phyloP scores from a whole-genome alignment of 2,888 invertebrate species.

The Chymomyza fuscimana region DNA sequence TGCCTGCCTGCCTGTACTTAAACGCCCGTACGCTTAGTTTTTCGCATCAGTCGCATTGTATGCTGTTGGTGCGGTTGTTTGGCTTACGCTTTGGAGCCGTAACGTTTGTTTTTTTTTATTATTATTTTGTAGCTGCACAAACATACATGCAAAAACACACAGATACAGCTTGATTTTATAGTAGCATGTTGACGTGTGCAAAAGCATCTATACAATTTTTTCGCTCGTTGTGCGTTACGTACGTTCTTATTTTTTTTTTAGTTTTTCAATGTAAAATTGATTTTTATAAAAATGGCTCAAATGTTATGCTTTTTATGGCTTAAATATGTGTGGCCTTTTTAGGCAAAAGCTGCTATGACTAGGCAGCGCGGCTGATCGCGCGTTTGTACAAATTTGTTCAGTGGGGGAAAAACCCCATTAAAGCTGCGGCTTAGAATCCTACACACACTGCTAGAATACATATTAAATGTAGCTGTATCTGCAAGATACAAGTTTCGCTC shows the following conservation, averaged over 20 bases:
- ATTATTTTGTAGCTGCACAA: slow-evolving; percentile 15
- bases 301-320: too few species aligned
- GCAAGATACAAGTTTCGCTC: slow-evolving; percentile 4
- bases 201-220: slow-evolving; percentile 33
- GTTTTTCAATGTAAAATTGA: neutral
- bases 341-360: neutral
- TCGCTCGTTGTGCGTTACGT: slow-evolving; percentile 3
- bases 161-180: slow-evolving; percentile 7
- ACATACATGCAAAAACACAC: neutral
- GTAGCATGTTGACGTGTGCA: slow-evolving; percentile 48
- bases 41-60: slow-evolving; percentile 66
- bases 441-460: neutral
- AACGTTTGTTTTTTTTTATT: slow-evolving; percentile 21
- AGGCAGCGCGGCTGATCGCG: neutral
- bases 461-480: neutral
- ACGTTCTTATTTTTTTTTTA: slow-evolving; percentile 2
- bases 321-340: neutral
- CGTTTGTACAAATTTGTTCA: neutral
- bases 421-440: slow-evolving; percentile 52
- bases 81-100: neutral
- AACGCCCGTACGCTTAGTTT: slow-evolving; percentile 38
- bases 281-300: too few species aligned
- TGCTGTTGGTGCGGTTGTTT: slow-evolving; percentile 6
- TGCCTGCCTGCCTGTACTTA: slow-evolving; percentile 53
- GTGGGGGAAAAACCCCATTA: slow-evolving; percentile 55